These are phyloP conservation scores for Sebastiscus tertius DNA, from an alignment of 2,797 vertebrate species.

Conservation along the genomic window DNA sequence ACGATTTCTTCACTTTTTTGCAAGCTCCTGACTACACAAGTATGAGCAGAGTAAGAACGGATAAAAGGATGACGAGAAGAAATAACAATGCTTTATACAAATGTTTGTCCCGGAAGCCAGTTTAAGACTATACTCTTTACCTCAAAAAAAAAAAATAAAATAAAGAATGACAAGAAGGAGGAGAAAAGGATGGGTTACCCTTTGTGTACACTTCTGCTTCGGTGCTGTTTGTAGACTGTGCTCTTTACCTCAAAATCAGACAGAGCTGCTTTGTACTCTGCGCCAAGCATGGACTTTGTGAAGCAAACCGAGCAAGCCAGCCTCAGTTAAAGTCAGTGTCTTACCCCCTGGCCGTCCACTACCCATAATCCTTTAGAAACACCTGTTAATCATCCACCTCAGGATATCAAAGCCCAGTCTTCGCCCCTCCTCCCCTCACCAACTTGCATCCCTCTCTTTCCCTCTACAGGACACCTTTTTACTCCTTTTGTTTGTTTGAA, in stretches of 20 bases:
- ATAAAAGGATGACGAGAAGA: conserved; percentile 37
- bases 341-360: conserved; percentile 55
- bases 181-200: conserved; percentile 36
- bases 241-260: conserved; percentile 80
- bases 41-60: conserved; percentile 42
- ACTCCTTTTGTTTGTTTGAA: conserved; percentile 29
- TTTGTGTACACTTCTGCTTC: conserved; percentile 65
- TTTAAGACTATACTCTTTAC: conserved; percentile 71
- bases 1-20: conserved; percentile 54
- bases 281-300: conserved; percentile 58
- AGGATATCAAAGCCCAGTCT: conserved; percentile 59
- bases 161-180: conserved; percentile 28
- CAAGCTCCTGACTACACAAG: conserved; percentile 85
- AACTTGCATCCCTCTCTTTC: conserved; percentile 30
- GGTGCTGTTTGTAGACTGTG: conserved; percentile 65
- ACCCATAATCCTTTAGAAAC: conserved; percentile 48
- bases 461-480: conserved; percentile 28
- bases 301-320: conserved; percentile 54
- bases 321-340: conserved; percentile 69
- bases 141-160: conserved; percentile 59
- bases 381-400: conserved; percentile 66
- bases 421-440: conserved; percentile 7
- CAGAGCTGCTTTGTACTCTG: conserved; percentile 71
- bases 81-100: conserved; percentile 50
- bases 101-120: conserved; percentile 60